A percentile compares a stretch with the other conserved stretches of the same genome.
Evolutionary conservation across 2,797 vertebrate species (phyloP).

Genomic region (Rhabdophis nuchalis): DNA sequence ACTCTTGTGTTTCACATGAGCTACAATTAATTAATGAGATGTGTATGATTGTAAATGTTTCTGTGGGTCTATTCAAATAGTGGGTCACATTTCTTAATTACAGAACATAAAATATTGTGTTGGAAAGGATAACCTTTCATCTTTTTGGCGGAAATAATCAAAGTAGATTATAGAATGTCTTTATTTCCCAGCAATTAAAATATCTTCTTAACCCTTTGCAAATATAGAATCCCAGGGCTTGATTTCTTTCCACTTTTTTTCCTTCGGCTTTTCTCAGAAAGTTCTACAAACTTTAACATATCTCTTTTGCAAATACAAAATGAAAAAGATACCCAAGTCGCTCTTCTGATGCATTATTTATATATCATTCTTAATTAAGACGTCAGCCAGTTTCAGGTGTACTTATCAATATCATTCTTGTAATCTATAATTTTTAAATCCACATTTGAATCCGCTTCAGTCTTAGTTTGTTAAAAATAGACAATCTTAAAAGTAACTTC

Average conservation of each 20-base stretch:
- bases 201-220: neutral
- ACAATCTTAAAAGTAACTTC: neutral
- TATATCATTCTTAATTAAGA: neutral
- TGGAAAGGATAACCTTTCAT: neutral
- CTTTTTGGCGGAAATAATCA: neutral
- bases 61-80: neutral
- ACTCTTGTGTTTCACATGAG: neutral
- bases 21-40: neutral
- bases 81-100: slow-evolving; percentile 11
- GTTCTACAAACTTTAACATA: neutral
- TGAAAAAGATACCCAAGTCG: neutral
- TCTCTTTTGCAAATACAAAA: neutral
- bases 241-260: neutral
- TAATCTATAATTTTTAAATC: neutral
- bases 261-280: neutral
- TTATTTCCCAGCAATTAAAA: neutral
- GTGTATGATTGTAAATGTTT: neutral
- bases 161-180: neutral
- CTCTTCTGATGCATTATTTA: neutral
- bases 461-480: neutral
- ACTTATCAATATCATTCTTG: neutral
- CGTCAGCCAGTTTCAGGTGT: neutral
- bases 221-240: neutral
- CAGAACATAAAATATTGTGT: neutral
- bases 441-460: neutral